Evolutionary conservation across 1,140 invertebrate species (phyloP).

Genomic region (Hydropsyche tenuis): DNA sequence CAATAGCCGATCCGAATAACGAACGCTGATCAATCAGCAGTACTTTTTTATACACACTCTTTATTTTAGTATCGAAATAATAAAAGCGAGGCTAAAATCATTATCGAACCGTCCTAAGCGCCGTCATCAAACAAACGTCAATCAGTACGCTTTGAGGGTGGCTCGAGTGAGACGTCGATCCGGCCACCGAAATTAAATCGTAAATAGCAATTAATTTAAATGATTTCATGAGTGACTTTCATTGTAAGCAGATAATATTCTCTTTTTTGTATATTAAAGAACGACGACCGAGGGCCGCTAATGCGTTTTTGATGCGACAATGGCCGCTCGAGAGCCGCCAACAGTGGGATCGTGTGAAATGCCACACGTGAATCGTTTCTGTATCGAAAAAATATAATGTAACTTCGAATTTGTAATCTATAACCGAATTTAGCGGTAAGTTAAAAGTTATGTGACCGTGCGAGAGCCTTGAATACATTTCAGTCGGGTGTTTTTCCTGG

Average conservation of each 20-base stretch:
- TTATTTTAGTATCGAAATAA: no score
- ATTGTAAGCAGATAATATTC: slow-evolving; percentile 45
- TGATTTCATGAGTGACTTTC: slow-evolving; percentile 50
- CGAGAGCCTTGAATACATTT: no score
- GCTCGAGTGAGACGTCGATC: slow-evolving; percentile 9
- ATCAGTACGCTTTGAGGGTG: slow-evolving; percentile 3
- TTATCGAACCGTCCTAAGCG: not conserved
- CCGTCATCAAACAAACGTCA: slow-evolving; percentile 9
- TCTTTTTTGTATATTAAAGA: slow-evolving; percentile 28
- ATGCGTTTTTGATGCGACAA: slow-evolving; percentile 50
- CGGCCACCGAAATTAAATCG: slow-evolving; percentile 45
- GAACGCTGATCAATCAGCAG: not conserved
- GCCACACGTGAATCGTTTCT: not conserved
- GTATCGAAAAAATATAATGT: no score
- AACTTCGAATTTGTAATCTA: no score
- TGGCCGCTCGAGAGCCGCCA: slow-evolving; percentile 21
- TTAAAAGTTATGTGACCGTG: no score
- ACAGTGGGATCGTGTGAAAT: slow-evolving; percentile 11
- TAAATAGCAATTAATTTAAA: slow-evolving; percentile 49
- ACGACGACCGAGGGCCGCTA: slow-evolving; percentile 33
- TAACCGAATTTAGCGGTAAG: no score
- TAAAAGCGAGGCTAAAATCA: not conserved
- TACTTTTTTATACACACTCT: no score
- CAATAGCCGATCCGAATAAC: not conserved
- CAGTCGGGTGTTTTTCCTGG: no score